phyloP scores from a whole-genome alignment of 2,113 vertebrate species.

The Gymnobelideus leadbeateri region DNA sequence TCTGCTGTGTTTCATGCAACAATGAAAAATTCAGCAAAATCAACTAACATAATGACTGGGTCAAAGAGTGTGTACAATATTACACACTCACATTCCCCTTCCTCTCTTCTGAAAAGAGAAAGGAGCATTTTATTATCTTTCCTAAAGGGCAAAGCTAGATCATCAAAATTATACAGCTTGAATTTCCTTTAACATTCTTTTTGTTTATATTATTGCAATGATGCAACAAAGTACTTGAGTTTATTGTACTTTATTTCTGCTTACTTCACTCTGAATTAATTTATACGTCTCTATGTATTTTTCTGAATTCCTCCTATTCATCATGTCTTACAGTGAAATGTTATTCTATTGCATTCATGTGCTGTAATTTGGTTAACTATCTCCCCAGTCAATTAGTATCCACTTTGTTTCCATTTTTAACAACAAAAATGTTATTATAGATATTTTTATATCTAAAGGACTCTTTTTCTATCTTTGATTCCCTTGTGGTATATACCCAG shows the following conservation, averaged over 20 bases:
- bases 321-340: not conserved
- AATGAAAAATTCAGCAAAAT: not conserved
- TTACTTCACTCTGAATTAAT: not conserved
- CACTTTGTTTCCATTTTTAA: not conserved
- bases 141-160: not conserved
- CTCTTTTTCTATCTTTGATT: not conserved
- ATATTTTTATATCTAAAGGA: not conserved
- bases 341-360: not conserved
- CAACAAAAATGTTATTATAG: not conserved
- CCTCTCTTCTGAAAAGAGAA: not conserved
- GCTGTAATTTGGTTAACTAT: not conserved
- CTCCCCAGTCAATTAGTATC: not conserved
- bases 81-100: not conserved
- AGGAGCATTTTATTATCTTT: not conserved
- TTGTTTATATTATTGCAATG: not conserved
- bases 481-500: not conserved
- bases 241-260: not conserved
- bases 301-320: not conserved
- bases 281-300: not conserved
- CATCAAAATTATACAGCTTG: not conserved
- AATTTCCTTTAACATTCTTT: not conserved
- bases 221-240: not conserved
- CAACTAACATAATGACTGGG: not conserved
- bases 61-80: not conserved
- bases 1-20: no score